Conservation (phyloP, 2,113 vertebrate species). For the Nothobranchius kuhntae region DNA sequence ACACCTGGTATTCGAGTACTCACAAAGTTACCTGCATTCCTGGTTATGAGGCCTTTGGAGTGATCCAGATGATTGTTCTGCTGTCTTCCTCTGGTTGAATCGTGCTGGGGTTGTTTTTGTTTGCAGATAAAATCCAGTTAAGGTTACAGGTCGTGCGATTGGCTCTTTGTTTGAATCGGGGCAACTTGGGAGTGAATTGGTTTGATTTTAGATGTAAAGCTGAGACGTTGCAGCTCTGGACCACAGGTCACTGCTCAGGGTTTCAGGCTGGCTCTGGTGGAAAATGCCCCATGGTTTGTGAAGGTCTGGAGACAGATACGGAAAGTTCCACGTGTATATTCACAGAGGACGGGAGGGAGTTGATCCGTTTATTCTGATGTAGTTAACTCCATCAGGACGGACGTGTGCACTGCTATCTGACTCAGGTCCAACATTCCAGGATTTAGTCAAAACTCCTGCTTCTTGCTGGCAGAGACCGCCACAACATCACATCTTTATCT, state of each 20-base stretch:
- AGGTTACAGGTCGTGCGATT: not conserved
- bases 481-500: slow-evolving; percentile 11
- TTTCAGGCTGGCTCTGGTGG: slow-evolving; percentile 3
- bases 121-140: not conserved
- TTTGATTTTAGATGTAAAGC: not conserved
- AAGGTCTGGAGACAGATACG: slow-evolving; percentile 3
- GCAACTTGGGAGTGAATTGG: too few species aligned
- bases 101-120: slow-evolving; percentile 2
- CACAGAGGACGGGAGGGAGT: slow-evolving; percentile 1
- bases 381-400: slow-evolving; percentile 39
- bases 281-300: slow-evolving; percentile 57
- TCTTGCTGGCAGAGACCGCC: slow-evolving; percentile 29
- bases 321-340: slow-evolving; percentile 55
- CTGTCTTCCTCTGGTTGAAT: slow-evolving; percentile 34
- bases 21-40: too few species aligned
- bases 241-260: not conserved
- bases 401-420: slow-evolving; percentile 51
- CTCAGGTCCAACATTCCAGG: slow-evolving; percentile 69
- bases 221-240: not conserved
- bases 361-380: slow-evolving; percentile 57
- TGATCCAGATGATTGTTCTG: slow-evolving; percentile 31
- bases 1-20: too few species aligned
- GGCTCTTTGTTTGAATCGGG: not conserved
- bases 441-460: slow-evolving; percentile 44
- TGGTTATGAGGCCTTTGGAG: slow-evolving; percentile 40